phyloP scores from a whole-genome alignment of 1,140 invertebrate genomes.

The Sycophaga agraensis region DNA sequence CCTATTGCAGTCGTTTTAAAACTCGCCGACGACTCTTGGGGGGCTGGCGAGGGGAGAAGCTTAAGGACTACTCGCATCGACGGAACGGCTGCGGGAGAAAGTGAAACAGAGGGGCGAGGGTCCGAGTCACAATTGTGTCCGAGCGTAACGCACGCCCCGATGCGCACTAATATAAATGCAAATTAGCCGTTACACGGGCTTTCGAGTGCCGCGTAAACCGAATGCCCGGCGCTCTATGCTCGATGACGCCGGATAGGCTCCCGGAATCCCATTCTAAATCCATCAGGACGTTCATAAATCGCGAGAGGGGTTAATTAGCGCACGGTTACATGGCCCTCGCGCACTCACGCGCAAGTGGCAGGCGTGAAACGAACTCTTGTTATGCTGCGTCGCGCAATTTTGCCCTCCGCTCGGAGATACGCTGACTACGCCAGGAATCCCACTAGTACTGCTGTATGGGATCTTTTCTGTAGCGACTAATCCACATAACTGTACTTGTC shows the following conservation, averaged over 20 bases:
- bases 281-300: slow-evolving; percentile 13
- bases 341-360: background rate
- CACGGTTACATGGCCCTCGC: no score
- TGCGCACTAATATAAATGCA: slow-evolving; percentile 41
- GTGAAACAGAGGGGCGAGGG: background rate
- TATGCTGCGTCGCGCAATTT: no score
- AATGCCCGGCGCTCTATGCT: background rate
- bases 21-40: no score
- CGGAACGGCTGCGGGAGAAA: background rate
- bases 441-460: no score
- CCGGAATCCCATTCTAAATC: background rate
- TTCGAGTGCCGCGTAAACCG: slow-evolving; percentile 27
- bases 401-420: no score
- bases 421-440: no score
- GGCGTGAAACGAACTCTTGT: no score
- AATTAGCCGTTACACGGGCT: slow-evolving; percentile 35
- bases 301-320: slow-evolving; percentile 12
- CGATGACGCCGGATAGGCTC: background rate
- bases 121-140: slow-evolving; percentile 27
- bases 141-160: slow-evolving; percentile 28
- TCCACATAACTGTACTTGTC: no score
- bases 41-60: no score
- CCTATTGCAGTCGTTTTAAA: no score
- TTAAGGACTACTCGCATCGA: no score
- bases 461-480: no score